phyloP scores from a whole-genome alignment of 2,797 vertebrate species.

The Petrocephalus schoutedeni region DNA sequence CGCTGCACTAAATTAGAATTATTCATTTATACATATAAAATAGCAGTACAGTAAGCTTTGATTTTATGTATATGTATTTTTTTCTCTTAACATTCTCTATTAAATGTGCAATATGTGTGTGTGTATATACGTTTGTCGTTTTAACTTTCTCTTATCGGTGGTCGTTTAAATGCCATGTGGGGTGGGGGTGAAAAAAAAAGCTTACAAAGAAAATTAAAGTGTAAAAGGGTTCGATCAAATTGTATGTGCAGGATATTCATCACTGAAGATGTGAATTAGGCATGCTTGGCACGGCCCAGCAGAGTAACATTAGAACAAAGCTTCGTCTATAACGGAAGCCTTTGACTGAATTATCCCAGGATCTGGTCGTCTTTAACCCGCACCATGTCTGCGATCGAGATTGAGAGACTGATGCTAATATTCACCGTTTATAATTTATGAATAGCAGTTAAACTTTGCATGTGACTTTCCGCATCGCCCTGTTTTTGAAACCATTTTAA shows the following conservation, averaged over 20 bases:
- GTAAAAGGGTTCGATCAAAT: not conserved
- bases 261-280: constrained; percentile 63
- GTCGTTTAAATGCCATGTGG: not conserved
- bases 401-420: not conserved
- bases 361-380: constrained; percentile 48
- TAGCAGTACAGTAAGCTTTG: not conserved
- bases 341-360: constrained; percentile 59
- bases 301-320: constrained; percentile 67
- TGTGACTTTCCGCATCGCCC: not conserved
- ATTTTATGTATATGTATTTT: not conserved
- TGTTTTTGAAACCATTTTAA: not conserved
- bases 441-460: not conserved
- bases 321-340: constrained; percentile 65
- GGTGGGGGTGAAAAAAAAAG: not conserved
- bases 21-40: not conserved
- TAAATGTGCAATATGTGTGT: not conserved
- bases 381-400: constrained; percentile 36
- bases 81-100: not conserved
- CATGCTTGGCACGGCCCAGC: constrained; percentile 60
- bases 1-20: not conserved
- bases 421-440: not conserved
- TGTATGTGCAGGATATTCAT: not conserved
- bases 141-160: not conserved
- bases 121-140: not conserved
- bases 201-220: not conserved